These are phyloP conservation scores for Megamerina dolium DNA, from an alignment of 2,888 invertebrate genomes.

Conservation along the genomic window DNA sequence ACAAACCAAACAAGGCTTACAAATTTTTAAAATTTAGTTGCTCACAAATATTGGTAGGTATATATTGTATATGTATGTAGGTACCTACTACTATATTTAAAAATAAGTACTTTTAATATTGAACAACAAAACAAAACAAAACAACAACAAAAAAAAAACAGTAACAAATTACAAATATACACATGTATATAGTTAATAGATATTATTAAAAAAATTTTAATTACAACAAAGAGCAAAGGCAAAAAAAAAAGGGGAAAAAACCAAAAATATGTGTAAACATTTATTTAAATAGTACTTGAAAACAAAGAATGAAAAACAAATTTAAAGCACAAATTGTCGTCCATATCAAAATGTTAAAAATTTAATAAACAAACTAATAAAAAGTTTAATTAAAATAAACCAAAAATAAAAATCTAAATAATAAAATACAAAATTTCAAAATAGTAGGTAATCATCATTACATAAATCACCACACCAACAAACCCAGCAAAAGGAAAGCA, in stretches of 20 bases:
- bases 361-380: neutral
- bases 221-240: too few species aligned
- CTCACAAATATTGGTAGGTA: neutral
- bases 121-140: neutral
- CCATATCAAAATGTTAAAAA: conserved; percentile 2
- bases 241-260: too few species aligned
- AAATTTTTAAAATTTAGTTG: conserved; percentile 1
- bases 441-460: neutral
- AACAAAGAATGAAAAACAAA: neutral
- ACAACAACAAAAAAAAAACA: neutral
- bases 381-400: neutral
- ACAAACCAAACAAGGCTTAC: neutral
- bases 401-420: neutral
- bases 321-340: neutral
- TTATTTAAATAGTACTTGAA: neutral
- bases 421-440: neutral
- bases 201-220: too few species aligned
- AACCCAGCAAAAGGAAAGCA: too few species aligned
- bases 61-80: neutral
- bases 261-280: too few species aligned
- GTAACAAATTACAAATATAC: too few species aligned
- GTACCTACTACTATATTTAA: neutral
- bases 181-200: too few species aligned
- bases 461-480: neutral
- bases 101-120: neutral